Conservation (phyloP, 2,888 invertebrate species). For the Tipula unca region DNA sequence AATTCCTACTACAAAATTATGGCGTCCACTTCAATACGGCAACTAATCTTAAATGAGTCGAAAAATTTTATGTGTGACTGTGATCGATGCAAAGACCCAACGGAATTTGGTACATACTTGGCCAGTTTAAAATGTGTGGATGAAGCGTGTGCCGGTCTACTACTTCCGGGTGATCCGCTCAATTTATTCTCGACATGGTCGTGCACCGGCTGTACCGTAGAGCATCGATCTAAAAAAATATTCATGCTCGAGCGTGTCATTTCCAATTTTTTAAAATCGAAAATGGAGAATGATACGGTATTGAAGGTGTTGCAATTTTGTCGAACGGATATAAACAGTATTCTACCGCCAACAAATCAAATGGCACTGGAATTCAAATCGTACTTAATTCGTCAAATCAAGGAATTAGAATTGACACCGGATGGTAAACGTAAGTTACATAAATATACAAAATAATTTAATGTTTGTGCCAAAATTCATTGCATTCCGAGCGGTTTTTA, state of each 20-base stretch:
- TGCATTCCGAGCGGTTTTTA: neutral
- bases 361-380: slow-evolving; percentile 41
- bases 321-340: neutral
- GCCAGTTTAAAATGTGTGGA: slow-evolving; percentile 43
- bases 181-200: slow-evolving; percentile 53
- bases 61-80: slow-evolving; percentile 65
- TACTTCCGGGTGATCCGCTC: slow-evolving; percentile 51
- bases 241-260: neutral
- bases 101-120: slow-evolving; percentile 41
- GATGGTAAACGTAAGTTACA: neutral
- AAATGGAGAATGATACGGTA: neutral
- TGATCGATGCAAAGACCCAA: slow-evolving; percentile 58
- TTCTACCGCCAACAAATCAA: slow-evolving; percentile 38
- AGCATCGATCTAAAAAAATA: neutral
- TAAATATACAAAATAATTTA: too few relatives aligned
- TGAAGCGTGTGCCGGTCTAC: slow-evolving; percentile 38
- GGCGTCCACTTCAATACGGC: slow-evolving; percentile 59
- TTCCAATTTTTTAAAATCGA: neutral
- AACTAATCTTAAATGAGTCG: slow-evolving; percentile 52
- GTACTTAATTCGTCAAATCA: slow-evolving; percentile 31
- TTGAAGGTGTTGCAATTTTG: neutral
- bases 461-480: neutral
- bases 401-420: neutral
- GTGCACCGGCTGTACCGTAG: slow-evolving; percentile 51
- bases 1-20: slow-evolving; percentile 63